phyloP scores from a whole-genome alignment of 2,888 invertebrate species.

The Lysandra coridon region DNA sequence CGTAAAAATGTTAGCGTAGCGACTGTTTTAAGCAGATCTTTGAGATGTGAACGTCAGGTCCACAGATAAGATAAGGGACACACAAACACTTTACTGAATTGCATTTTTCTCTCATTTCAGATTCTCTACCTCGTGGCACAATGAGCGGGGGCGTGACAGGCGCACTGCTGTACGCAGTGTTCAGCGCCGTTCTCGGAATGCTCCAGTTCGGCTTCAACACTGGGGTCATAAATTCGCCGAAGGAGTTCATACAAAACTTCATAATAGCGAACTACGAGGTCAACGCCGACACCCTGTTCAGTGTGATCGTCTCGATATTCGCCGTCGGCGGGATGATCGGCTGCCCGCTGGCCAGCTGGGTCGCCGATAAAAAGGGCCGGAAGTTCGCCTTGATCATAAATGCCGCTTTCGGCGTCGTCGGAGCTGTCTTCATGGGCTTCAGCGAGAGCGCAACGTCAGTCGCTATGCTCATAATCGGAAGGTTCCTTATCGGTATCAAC shows the following conservation, averaged over 20 bases:
- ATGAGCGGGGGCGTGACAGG: constrained; percentile 79
- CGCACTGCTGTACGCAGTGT: constrained; percentile 82
- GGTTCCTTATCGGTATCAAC: constrained; percentile 87
- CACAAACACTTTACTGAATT: neutral
- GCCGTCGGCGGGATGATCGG: constrained; percentile 90
- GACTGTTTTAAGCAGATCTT: neutral
- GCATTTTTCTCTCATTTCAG: constrained; percentile 46
- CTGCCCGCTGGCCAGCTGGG: constrained; percentile 86
- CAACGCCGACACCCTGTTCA: constrained; percentile 76
- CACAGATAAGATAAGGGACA: constrained; percentile 6
- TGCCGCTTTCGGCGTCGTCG: constrained; percentile 82
- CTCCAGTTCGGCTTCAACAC: constrained; percentile 87
- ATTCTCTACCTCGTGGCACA: constrained; percentile 48
- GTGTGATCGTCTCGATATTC: constrained; percentile 87
- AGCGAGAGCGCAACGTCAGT: constrained; percentile 82
- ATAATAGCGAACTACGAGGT: constrained; percentile 79
- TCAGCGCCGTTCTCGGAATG: constrained; percentile 85
- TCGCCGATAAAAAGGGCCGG: constrained; percentile 85
- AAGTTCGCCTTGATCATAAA: constrained; percentile 84
- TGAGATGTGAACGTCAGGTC: neutral
- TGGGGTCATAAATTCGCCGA: constrained; percentile 85
- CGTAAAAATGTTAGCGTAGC: neutral
- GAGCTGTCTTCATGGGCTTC: constrained; percentile 84
- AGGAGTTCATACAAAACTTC: constrained; percentile 82
- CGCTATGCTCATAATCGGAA: constrained; percentile 86